Base-by-base conservation (phyloP, 2,113 vertebrate species). In the Takifugu flavidus region DNA sequence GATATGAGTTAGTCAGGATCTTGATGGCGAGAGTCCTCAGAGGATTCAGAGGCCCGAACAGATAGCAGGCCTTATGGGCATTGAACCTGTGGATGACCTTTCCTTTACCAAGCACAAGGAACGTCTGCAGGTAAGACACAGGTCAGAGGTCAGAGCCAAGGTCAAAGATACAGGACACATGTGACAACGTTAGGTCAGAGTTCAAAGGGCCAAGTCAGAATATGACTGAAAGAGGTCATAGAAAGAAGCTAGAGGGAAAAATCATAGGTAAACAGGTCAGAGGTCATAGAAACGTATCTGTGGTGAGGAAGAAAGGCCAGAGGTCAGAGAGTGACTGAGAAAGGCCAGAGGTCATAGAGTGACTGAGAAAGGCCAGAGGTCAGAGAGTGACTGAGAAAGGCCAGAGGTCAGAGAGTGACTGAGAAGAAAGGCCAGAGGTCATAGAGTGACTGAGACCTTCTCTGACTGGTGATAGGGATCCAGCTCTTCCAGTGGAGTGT, bases 1-100 rank as follows among this genome's bases (percentile, higher is more conserved):
- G 96, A 98, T 98, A 98, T 98, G 93, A 91, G 82, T 96, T 93
- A 67, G 92, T 89, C 66, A 96, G 93, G 84, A 95, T 82, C 90
- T 86, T 91, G 79, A 95, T 96, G 75, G 95, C 89, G 5, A 34
- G 14, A 4, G 77, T 91, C 72, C 96, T 87, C 73, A 95, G 0
- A 0, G 51, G 29, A 65, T 79, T 92, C 78, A 94, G 93, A 1
- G 95, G 94, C 3, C 88, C 92, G 72, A 98, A 87, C 78, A 95
- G 7, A 75, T 91, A 95, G 65, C 94, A 90, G 3, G 94, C 90
- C 0, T 91, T 86, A 0, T 94, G 94, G 0, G 92, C 90, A 0
- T 91, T 93, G 82, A 98, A 98, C 65, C 96, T 91, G 87, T 91
- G 93, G 82, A 98, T 92, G 59, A 90, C 58, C 60, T 94, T 95